Base-by-base conservation (phyloP, 2,797 vertebrate genomes). In the Oreochromis mossambicus region DNA sequence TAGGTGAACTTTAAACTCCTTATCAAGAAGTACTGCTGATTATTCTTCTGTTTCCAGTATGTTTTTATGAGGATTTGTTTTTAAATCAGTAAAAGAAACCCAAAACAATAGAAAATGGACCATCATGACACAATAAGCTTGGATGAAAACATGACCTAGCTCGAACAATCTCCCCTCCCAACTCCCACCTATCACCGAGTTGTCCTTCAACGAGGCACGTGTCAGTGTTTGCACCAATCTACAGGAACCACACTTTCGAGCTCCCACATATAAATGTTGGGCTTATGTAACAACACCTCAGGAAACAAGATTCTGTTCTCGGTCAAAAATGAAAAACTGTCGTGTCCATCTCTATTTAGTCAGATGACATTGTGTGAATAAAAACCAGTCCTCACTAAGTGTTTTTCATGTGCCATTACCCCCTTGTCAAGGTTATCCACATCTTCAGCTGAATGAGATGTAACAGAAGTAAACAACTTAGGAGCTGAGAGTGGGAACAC, bases 391-490 rank as follows among this genome's bases (percentile, higher is more conserved):
- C 24, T 51, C 17, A 0, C 61, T 14, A 19, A 63, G 55, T 21
- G 75, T 56, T 82, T 51, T 78, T 79, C 46, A 75, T 80, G 73
- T 82, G 24, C 3, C 29, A 54, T 80, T 79, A 77, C 15, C 66
- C 48, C 8, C n/a, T 73, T 14, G 73, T 79, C 84, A 85, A 79
- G 86, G 83, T 87, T 3, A 82, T 9, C 75, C 56, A 19, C 51
- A 48, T 70, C 34, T 77, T 15, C 17, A 2, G 34, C 29, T 84
- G 66, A 80, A 73, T 46, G 77, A 85, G 77, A 78, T 13, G 34
- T 38, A 56, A 52, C 63, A 63, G 63, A 46, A 68, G 76, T 80
- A 88, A 88, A 90, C 77, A 84, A 48, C 43, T 32, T 38, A 80
- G 29, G 61, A 80, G 80, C 78, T 0, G 19, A 52, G 9, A 3